Conservation (phyloP, 2,888 invertebrate genomes). For the Trichogramma dendrolimi region DNA sequence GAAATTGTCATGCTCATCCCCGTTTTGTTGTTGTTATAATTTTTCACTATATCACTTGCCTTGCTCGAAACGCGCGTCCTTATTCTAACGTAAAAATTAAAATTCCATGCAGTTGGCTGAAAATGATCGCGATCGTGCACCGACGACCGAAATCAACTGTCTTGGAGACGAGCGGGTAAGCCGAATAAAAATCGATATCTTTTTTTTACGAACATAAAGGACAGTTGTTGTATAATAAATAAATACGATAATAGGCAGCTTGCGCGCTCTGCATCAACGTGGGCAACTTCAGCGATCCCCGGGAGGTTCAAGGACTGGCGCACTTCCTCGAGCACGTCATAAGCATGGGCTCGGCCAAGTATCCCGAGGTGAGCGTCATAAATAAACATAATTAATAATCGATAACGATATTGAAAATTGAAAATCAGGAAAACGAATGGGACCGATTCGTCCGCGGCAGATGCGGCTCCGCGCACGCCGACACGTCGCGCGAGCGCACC, state of each 20-base stretch:
- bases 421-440: slow-evolving; percentile 48
- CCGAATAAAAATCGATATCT: too few relatives aligned
- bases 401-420: not conserved
- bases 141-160: too few relatives aligned
- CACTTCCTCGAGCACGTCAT: slow-evolving; percentile 90
- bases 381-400: not conserved
- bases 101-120: too few relatives aligned
- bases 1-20: not conserved
- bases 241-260: not conserved
- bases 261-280: slow-evolving; percentile 72
- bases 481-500: slow-evolving; percentile 82
- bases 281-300: slow-evolving; percentile 75
- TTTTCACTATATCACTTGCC: too few relatives aligned
- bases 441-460: slow-evolving; percentile 59
- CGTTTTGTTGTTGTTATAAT: too few relatives aligned
- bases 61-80: too few relatives aligned
- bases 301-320: slow-evolving; percentile 71
- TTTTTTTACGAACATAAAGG: too few relatives aligned
- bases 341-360: slow-evolving; percentile 89
- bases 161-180: too few relatives aligned
- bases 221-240: too few relatives aligned
- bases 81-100: too few relatives aligned
- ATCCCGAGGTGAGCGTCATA: slow-evolving; percentile 62
- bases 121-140: too few relatives aligned
- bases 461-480: slow-evolving; percentile 82